Base-by-base conservation (phyloP, 2,888 invertebrate genomes). In the Aricia artaxerxes region DNA sequence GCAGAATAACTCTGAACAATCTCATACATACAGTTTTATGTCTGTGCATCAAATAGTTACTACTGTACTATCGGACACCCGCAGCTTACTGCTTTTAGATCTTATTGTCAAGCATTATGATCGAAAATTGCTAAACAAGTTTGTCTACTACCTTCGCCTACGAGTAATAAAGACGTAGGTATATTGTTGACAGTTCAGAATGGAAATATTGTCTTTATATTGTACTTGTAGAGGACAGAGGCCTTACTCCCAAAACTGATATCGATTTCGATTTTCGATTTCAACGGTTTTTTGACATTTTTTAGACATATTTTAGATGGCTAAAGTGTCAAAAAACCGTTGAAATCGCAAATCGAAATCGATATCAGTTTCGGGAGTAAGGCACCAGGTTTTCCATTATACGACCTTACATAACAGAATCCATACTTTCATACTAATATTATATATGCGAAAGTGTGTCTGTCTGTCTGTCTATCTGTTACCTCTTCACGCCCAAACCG, bases 161-260 rank as follows among this genome's bases (percentile, higher is more conserved):
- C 69, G 4, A 69, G 69, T 69, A 69, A 69, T 35, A 69, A 1
- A 31, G 11, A 13, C 35, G 13, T 35, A 69, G 4, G 5, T 69
- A 53, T 57, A 57, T 57, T 57, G 31, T 64, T 64, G 31, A 69
- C 35, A 69, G 69, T 64, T 69, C 16, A 57, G 69, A 69, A 69
- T 69, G 69, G 69, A 35, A 69, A 38, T 69, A 16, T 13, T 69
- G 69, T 35, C 69, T 69, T 69, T 69, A 69, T 69, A 69, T 69
- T 69, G 16, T 4, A 35, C 35, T 35, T 16, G 35, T 13, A 69
- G 35, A 69, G 35, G 69, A 69, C 69, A 38, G 24, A 24, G 24
- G 24, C 24, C 24, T 24, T 24, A 24, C 24, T 24, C 24, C 24
- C 24, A 0, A 24, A 24, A 24, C 24, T 24, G 24, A 24, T 24